A percentile compares a stretch with the other conserved stretches of the same genome.
Conservation (phyloP, 2,797 vertebrate genomes). For the Pygocentrus nattereri region DNA sequence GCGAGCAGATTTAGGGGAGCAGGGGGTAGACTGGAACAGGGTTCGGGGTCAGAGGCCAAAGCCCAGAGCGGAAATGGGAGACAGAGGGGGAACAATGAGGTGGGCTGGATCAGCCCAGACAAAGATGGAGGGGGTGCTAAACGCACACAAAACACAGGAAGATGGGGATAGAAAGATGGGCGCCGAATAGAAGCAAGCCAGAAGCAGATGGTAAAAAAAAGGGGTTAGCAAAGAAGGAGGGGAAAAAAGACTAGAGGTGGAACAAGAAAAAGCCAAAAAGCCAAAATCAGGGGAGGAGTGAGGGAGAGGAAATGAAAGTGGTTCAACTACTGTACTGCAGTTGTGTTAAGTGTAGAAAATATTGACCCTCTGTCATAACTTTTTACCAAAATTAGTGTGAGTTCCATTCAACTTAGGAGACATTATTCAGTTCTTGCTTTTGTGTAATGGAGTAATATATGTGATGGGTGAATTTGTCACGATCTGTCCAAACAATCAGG, state of each 20-base stretch:
- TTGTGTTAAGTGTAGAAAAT: not conserved
- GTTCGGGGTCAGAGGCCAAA: conserved; percentile 73
- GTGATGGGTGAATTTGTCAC: no score
- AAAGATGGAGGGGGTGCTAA: conserved; percentile 68
- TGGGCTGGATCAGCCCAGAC: conserved; percentile 69
- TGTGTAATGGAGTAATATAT: no score
- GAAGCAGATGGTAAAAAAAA: conserved; percentile 79
- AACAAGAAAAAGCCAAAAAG: conserved; percentile 51
- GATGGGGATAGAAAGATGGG: conserved; percentile 79
- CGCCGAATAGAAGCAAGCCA: conserved; percentile 69
- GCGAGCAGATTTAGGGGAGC: conserved; percentile 79
- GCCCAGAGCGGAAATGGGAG: conserved; percentile 77
- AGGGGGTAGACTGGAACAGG: conserved; percentile 56
- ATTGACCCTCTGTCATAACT: no score
- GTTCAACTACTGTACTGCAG: not conserved
- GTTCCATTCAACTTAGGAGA: not conserved
- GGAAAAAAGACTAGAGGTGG: conserved; percentile 53
- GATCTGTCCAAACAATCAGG: no score
- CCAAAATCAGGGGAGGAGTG: conserved; percentile 21
- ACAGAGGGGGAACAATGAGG: conserved; percentile 72
- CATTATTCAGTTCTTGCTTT: no score
- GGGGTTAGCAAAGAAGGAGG: conserved; percentile 47
- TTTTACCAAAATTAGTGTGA: not conserved
- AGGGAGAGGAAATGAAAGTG: conserved; percentile 20
- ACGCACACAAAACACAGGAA: conserved; percentile 78